A percentile compares a stretch with the other conserved stretches of the same genome.
phyloP scores from a whole-genome alignment of 2,797 vertebrate genomes.

The Tapirus indicus region DNA sequence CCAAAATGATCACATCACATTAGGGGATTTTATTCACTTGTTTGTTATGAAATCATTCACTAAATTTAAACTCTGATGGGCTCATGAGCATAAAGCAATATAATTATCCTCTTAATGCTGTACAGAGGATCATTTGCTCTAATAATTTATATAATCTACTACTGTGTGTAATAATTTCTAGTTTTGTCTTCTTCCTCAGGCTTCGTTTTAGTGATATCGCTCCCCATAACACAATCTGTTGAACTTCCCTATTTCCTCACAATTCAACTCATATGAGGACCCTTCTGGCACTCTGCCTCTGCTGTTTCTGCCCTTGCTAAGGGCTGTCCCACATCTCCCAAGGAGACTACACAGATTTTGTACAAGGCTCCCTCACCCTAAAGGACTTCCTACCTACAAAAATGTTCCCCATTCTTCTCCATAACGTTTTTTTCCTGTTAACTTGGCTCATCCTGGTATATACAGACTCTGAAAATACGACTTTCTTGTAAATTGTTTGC shows the following conservation, averaged over 20 bases:
- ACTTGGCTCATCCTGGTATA: neutral
- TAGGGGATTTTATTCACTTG: neutral
- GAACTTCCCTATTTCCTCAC: neutral
- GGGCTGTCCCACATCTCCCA: neutral
- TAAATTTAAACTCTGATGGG: conserved; percentile 34
- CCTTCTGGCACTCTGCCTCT: neutral
- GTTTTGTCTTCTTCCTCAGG: neutral
- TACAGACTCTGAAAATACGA: neutral
- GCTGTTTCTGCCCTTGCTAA: too few relatives aligned
- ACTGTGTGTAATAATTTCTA: neutral
- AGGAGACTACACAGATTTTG: neutral
- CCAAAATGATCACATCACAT: neutral
- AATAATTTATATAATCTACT: neutral
- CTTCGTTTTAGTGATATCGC: neutral
- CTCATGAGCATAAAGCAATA: neutral
- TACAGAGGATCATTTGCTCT: neutral
- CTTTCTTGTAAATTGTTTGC: neutral
- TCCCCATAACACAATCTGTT: neutral
- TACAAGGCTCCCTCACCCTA: neutral
- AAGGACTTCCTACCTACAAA: neutral
- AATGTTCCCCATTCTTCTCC: neutral
- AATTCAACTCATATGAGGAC: neutral
- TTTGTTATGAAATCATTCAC: conserved; percentile 28
- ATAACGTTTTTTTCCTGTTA: neutral
- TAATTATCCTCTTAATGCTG: neutral